Conservation (phyloP, 2,797 vertebrate species). For the Clangula hyemalis region DNA sequence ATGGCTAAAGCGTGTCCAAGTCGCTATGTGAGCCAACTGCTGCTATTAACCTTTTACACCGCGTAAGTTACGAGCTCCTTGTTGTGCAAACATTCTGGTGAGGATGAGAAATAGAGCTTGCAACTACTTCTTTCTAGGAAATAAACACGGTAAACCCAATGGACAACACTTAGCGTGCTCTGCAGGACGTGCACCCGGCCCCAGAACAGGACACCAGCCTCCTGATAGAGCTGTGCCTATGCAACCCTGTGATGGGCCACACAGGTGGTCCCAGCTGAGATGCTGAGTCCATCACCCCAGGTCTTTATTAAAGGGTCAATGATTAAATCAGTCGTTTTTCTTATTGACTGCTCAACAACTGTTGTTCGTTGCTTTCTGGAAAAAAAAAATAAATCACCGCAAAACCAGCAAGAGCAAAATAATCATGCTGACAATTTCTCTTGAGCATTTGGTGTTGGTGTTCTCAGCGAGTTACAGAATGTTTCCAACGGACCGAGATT, state of each 20-base stretch:
- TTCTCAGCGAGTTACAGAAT: background rate
- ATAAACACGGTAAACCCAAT: fast-evolving
- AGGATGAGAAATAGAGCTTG: background rate
- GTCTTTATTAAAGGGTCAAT: background rate
- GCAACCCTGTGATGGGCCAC: background rate
- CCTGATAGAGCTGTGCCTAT: fast-evolving
- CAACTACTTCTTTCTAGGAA: background rate
- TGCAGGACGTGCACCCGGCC: fast-evolving
- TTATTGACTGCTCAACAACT: background rate
- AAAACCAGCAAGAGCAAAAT: background rate
- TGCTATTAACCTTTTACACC: background rate
- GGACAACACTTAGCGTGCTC: background rate
- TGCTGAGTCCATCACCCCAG: background rate
- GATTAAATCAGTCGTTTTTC: background rate
- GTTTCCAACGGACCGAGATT: background rate
- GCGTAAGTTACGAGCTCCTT: background rate
- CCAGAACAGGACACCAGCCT: fast-evolving
- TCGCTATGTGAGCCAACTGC: background rate
- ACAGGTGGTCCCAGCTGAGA: background rate
- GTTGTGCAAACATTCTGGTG: background rate
- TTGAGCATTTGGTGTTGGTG: background rate
- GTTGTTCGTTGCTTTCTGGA: background rate
- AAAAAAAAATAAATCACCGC: too few relatives aligned
- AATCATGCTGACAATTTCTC: background rate
- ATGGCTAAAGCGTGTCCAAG: background rate